A percentile compares a stretch with the other conserved stretches of the same genome.
These are phyloP conservation scores for Plutomurus gul DNA, from an alignment of 1,140 invertebrate genomes.

Conservation along the genomic window DNA sequence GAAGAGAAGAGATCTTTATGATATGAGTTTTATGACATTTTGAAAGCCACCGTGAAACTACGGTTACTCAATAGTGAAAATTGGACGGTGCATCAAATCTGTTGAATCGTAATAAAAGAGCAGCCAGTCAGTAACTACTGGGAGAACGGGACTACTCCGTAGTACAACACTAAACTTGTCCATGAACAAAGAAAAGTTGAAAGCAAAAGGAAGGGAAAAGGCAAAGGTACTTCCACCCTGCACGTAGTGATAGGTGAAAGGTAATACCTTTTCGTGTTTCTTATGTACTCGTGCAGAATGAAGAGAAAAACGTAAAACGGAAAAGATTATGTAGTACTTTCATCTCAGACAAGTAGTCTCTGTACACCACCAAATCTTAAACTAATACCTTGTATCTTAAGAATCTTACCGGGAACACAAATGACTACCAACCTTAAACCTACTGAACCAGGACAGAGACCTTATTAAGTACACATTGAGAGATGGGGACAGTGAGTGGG, in stretches of 20 bases:
- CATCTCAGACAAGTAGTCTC: neutral
- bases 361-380: too few species aligned
- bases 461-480: too few species aligned
- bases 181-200: too few species aligned
- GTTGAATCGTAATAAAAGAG: slow-evolving; percentile 22
- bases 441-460: too few species aligned
- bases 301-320: slow-evolving; percentile 3
- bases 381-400: too few species aligned
- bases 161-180: too few species aligned
- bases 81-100: slow-evolving; percentile 40
- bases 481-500: too few species aligned
- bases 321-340: slow-evolving; percentile 25
- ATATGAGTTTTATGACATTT: slow-evolving; percentile 43
- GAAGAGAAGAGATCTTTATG: slow-evolving; percentile 32
- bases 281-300: neutral
- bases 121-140: neutral
- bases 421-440: too few species aligned
- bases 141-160: neutral
- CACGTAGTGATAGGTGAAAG: neutral
- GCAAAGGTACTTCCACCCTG: too few species aligned
- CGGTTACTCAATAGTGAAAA: slow-evolving; percentile 36
- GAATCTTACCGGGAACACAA: too few species aligned
- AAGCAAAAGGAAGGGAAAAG: too few species aligned
- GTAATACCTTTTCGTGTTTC: neutral
- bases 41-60: slow-evolving; percentile 35